These are phyloP conservation scores for Gasterosteus aculeatus DNA, from an alignment of 2,113 vertebrate genomes.

Conservation along the genomic window DNA sequence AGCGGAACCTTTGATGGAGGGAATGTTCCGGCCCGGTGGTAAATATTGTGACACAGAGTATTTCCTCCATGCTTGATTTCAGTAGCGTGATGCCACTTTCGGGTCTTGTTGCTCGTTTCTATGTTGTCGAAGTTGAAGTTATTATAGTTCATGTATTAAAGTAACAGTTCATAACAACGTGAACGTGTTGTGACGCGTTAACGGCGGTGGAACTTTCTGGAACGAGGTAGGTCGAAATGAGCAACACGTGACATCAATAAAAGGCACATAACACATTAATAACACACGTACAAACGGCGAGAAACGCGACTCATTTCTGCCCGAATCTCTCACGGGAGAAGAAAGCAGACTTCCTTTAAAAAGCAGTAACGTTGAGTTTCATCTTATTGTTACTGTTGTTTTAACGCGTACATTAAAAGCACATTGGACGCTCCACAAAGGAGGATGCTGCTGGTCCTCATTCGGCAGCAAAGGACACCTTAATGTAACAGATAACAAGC, in stretches of 20 bases:
- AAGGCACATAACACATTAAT: no score
- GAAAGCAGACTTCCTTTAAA: not conserved
- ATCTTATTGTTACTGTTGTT: not conserved
- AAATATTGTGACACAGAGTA: slow-evolving; percentile 24
- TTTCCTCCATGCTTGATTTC: not conserved
- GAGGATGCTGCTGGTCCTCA: fast-evolving
- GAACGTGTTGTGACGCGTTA: not conserved
- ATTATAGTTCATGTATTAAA: not conserved
- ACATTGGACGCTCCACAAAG: not conserved
- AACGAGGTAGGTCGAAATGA: slow-evolving; percentile 1
- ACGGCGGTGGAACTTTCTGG: not conserved
- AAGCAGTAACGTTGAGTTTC: no score
- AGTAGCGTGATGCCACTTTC: fast-evolving
- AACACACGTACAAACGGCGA: no score
- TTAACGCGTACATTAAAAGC: not conserved
- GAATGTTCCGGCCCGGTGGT: slow-evolving; percentile 12
- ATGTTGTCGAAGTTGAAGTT: not conserved
- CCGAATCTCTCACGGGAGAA: not conserved
- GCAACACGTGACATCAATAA: not conserved
- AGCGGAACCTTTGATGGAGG: slow-evolving; percentile 33
- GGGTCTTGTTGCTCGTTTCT: fast-evolving
- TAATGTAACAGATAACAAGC: not conserved
- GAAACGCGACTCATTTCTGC: not conserved
- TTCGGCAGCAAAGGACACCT: not conserved
- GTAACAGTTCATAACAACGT: not conserved